These are phyloP conservation scores for Papilio protenor DNA, from an alignment of 2,888 invertebrate genomes.

Conservation along the genomic window DNA sequence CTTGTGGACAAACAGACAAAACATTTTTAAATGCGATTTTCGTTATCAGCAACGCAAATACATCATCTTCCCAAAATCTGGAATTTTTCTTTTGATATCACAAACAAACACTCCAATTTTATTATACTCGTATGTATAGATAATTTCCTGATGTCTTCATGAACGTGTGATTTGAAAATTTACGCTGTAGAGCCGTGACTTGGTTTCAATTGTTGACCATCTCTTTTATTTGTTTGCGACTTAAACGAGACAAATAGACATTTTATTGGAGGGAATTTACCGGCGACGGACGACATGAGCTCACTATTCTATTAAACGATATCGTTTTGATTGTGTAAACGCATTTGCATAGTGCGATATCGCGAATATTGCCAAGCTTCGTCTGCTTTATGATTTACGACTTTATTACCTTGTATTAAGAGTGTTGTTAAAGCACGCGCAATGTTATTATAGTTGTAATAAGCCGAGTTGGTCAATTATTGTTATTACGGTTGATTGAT, in stretches of 20 bases:
- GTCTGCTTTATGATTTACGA: not conserved
- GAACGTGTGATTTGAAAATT: slow-evolving; percentile 6
- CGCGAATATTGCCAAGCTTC: not conserved
- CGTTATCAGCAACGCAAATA: too few species aligned
- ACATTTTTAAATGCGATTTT: too few species aligned
- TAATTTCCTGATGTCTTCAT: not conserved
- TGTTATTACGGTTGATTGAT: slow-evolving; percentile 2
- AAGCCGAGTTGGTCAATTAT: slow-evolving; percentile 26
- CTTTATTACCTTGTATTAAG: not conserved
- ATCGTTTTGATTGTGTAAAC: slow-evolving; percentile 34
- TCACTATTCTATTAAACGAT: slow-evolving; percentile 37
- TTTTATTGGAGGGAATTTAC: slow-evolving; percentile 48
- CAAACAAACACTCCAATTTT: too few species aligned
- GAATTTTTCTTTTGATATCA: too few species aligned
- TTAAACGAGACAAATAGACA: slow-evolving; percentile 52
- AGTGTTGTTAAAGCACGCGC: not conserved
- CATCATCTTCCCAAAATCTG: too few species aligned
- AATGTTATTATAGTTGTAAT: slow-evolving; percentile 30
- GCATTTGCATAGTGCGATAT: slow-evolving; percentile 32
- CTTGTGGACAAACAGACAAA: too few species aligned
- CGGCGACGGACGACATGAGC: slow-evolving; percentile 24
- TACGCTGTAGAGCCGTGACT: not conserved
- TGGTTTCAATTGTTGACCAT: slow-evolving; percentile 10
- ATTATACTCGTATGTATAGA: too few species aligned
- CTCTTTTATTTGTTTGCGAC: slow-evolving; percentile 42